A percentile compares a stretch with the other conserved stretches of the same genome.
Evolutionary conservation across 2,113 vertebrate species (phyloP).

Genomic region (Anseranas semipalmata): DNA sequence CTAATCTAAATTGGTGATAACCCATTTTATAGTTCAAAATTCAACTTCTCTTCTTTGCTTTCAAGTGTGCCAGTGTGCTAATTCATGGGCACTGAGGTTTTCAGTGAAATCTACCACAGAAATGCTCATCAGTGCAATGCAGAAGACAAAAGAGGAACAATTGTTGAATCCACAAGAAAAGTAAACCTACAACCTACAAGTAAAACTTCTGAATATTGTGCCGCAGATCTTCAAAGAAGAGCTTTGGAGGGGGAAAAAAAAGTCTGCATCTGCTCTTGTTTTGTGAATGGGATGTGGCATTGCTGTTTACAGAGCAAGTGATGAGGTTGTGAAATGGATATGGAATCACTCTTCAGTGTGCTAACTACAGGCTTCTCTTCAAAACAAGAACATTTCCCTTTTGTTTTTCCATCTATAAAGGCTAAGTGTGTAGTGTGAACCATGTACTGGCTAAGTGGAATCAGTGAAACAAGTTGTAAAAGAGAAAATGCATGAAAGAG

Average conservation of each 20-base stretch:
- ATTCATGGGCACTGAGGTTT: not conserved
- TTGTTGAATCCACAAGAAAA: not conserved
- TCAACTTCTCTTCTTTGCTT: not conserved
- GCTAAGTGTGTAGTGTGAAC: too few relatives aligned
- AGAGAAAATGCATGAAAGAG: not conserved
- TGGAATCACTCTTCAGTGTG: not conserved
- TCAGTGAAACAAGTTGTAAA: conserved; percentile 31
- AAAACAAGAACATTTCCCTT: conserved; percentile 42
- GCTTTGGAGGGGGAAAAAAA: not conserved
- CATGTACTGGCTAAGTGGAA: not conserved
- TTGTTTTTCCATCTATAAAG: conserved; percentile 20
- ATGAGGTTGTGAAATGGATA: conserved; percentile 29
- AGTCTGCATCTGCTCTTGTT: not conserved
- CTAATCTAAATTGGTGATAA: not conserved
- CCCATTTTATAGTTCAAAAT: not conserved
- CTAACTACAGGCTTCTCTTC: not conserved
- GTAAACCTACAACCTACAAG: not conserved
- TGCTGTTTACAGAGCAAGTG: not conserved
- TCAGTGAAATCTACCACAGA: not conserved
- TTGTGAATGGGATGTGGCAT: not conserved
- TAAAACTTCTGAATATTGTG: not conserved
- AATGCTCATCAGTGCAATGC: not conserved
- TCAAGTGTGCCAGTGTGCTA: not conserved
- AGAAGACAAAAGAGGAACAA: not conserved
- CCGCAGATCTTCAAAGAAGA: not conserved